A percentile compares a stretch with the other conserved stretches of the same genome.
These are phyloP conservation scores for Scelioninae gen. 1 DNA, from an alignment of 2,888 invertebrate species.

Conservation along the genomic window DNA sequence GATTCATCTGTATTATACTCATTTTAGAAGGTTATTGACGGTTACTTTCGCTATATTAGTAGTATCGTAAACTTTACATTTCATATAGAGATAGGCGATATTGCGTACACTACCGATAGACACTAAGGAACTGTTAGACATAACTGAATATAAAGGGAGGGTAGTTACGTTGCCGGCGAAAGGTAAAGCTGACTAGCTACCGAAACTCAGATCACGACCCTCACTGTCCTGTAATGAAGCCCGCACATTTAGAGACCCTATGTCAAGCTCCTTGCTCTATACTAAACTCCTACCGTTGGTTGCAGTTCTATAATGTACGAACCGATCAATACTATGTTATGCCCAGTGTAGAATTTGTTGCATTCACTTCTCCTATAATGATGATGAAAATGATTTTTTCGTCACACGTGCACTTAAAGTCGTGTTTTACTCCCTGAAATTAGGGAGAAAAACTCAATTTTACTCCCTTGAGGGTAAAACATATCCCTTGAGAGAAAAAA, in stretches of 20 bases:
- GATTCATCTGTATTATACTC: too few relatives aligned
- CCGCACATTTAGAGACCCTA: slow-evolving; percentile 64
- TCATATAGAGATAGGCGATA: slow-evolving; percentile 75
- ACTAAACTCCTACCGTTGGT: slow-evolving; percentile 50
- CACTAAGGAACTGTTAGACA: slow-evolving; percentile 51
- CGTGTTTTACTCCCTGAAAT: too few relatives aligned
- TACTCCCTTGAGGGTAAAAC: too few relatives aligned
- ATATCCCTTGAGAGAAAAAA: too few relatives aligned
- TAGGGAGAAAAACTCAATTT: too few relatives aligned
- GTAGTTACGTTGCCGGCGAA: slow-evolving; percentile 49
- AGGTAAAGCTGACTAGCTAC: slow-evolving; percentile 48
- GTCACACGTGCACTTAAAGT: too few relatives aligned
- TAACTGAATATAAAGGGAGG: slow-evolving; percentile 25
- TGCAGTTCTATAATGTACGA: slow-evolving; percentile 48
- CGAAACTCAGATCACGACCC: slow-evolving; percentile 70
- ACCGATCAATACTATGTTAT: slow-evolving; percentile 57
- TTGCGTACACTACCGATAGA: slow-evolving; percentile 80
- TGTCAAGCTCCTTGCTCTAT: slow-evolving; percentile 61
- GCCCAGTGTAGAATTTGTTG: slow-evolving; percentile 33
- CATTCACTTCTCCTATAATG: slow-evolving; percentile 12
- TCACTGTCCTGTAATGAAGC: slow-evolving; percentile 74
- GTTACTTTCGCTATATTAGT: slow-evolving; percentile 42
- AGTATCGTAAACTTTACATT: slow-evolving; percentile 47
- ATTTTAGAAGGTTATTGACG: background rate
- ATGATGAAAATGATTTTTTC: slow-evolving; percentile 13